Base-by-base conservation (phyloP, 2,113 vertebrate species). In the Smithornis capensis region DNA sequence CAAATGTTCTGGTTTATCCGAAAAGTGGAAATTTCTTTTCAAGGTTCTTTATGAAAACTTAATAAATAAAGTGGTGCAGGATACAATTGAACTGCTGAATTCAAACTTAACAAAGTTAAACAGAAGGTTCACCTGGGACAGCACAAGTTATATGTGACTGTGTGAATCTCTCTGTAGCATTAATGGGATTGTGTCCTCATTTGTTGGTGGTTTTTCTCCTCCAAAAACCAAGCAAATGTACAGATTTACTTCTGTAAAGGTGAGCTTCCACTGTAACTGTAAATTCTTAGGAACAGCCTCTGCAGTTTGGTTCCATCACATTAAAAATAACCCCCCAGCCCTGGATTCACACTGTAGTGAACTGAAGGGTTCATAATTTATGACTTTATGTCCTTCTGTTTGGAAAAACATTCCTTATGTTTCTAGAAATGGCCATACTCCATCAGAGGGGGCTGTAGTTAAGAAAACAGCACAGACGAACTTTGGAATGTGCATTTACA, bases 111-210 rank as follows among this genome's bases (percentile, higher is more conserved):
- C 14, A 60, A 31, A 33, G 18, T 14, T 53, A 74, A 64, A 85
- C 31, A 59, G 9, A 45, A 33, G 50, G 42, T 73, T 71, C 73
- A 53, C 4, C 21, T 22, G 47, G 69, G 29, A 59, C 25, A 75
- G 2, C 9, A 29, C n/a, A 55, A 53, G 53, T 67, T 76, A 3
- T 42, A 38, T 16, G 17, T 1, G 3, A 10, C 8, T 42, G 24
- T 47, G 0, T 23, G 29, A 0, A 0, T 22, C 31, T 70, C 40
- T 56, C 35, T 0, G 2, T 83, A 52, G 5, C 23, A 12, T 27
- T 33, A 12, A 12, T 23, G 64, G 45, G n/a, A 35, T 35, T 10
- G 3, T 55, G 52, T 42, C 70, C 40, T 76, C n/a, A 3, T 42
- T 69, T 80, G 9, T 6, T 47, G 27, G 21, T 60, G 40, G 17